These are phyloP conservation scores for Natrix natrix DNA, from an alignment of 2,797 vertebrate genomes.

Conservation along the genomic window DNA sequence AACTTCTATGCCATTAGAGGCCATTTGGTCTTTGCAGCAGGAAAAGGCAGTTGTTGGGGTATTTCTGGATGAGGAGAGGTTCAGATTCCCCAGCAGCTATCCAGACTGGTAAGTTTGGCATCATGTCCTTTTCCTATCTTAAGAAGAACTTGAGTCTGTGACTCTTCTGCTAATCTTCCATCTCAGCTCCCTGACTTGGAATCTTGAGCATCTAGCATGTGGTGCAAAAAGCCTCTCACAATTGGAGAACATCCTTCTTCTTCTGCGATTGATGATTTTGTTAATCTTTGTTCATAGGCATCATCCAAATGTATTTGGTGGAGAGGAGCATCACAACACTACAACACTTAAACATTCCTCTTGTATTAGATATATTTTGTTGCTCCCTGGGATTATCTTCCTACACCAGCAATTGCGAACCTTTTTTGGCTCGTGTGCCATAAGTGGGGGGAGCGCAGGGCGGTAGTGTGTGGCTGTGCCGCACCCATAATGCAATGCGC, in stretches of 20 bases:
- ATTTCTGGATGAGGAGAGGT: not conserved
- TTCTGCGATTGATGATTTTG: not conserved
- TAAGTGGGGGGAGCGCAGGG: no score
- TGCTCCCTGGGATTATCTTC: not conserved
- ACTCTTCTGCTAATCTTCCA: not conserved
- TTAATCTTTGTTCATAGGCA: not conserved
- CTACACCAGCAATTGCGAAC: not conserved
- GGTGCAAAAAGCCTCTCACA: not conserved
- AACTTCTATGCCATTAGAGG: not conserved
- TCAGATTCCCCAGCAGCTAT: not conserved
- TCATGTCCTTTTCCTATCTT: not conserved
- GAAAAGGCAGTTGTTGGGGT: not conserved
- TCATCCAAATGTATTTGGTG: not conserved
- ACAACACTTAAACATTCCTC: not conserved
- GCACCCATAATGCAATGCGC: no score
- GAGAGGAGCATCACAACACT: not conserved
- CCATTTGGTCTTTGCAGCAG: not conserved
- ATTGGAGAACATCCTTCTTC: not conserved
- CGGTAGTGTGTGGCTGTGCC: no score
- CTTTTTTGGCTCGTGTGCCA: no score
- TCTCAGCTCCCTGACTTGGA: not conserved
- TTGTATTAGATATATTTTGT: not conserved
- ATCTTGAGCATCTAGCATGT: not conserved
- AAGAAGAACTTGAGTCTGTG: not conserved
- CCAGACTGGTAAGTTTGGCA: not conserved